These are phyloP conservation scores for Andricus curvator DNA, from an alignment of 2,888 invertebrate genomes.

Conservation along the genomic window DNA sequence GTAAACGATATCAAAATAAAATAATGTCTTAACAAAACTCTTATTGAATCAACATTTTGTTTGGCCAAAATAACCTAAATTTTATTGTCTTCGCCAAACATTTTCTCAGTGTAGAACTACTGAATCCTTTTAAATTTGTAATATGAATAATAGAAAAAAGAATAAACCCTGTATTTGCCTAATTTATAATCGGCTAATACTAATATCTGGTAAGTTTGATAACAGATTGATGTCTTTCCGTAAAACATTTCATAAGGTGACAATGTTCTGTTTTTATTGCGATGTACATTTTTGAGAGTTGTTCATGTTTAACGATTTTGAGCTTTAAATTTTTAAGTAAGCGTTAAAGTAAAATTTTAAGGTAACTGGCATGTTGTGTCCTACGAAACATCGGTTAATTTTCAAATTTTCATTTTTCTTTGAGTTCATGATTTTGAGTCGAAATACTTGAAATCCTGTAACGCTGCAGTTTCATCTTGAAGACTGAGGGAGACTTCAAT, in stretches of 20 bases:
- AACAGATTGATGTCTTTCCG: neutral
- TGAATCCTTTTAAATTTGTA: no score
- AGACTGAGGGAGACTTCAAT: constrained; percentile 17
- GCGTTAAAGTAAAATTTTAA: no score
- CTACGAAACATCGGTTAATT: neutral
- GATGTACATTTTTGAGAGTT: neutral
- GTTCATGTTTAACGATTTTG: neutral
- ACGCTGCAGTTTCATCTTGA: constrained; percentile 29
- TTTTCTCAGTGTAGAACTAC: no score
- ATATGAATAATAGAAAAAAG: neutral
- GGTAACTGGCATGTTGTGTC: no score
- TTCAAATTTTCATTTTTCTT: neutral
- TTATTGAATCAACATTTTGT: no score
- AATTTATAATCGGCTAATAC: neutral
- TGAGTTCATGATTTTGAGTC: neutral
- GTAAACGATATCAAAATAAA: no score
- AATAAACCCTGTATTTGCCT: neutral
- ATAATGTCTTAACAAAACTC: no score
- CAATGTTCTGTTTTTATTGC: neutral
- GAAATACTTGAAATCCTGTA: neutral
- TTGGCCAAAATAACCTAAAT: no score
- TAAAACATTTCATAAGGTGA: neutral
- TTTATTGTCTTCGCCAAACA: no score
- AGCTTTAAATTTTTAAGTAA: neutral
- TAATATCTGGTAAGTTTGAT: neutral